Evolutionary conservation across 2,888 invertebrate species (phyloP).

Genomic region (Zhuqinia jingwanae): DNA sequence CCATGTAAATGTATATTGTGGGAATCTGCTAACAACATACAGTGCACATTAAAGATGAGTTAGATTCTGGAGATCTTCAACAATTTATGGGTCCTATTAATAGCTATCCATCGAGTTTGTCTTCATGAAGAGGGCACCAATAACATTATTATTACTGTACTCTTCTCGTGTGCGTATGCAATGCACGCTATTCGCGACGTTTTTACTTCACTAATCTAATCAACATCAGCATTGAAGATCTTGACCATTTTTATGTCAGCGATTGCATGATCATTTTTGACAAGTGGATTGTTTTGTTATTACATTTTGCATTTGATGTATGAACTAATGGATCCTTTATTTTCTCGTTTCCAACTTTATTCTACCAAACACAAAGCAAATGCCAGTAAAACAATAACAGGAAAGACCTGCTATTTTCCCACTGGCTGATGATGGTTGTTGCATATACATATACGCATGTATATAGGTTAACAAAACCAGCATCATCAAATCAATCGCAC

Average conservation of each 20-base stretch:
- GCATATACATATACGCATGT: background rate
- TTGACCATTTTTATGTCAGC: background rate
- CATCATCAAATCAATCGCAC: background rate
- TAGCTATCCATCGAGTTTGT: no score
- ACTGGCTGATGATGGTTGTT: background rate
- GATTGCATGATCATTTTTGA: constrained; percentile 23
- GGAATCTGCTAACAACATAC: no score
- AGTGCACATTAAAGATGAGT: background rate
- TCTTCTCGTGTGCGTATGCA: no score
- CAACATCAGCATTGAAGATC: background rate
- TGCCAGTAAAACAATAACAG: background rate
- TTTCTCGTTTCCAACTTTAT: background rate
- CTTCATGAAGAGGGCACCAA: background rate
- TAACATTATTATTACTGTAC: no score
- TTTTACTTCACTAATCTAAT: no score
- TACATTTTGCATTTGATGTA: background rate
- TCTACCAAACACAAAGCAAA: no score
- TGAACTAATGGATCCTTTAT: background rate
- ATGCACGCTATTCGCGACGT: no score
- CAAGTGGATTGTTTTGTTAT: constrained; percentile 31
- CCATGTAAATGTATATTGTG: no score
- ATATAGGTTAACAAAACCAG: background rate
- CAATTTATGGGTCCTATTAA: no score
- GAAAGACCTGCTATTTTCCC: background rate
- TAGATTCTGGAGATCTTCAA: background rate